Evolutionary conservation across 2,113 vertebrate genomes (phyloP).

Genomic region (Xerus inauris): DNA sequence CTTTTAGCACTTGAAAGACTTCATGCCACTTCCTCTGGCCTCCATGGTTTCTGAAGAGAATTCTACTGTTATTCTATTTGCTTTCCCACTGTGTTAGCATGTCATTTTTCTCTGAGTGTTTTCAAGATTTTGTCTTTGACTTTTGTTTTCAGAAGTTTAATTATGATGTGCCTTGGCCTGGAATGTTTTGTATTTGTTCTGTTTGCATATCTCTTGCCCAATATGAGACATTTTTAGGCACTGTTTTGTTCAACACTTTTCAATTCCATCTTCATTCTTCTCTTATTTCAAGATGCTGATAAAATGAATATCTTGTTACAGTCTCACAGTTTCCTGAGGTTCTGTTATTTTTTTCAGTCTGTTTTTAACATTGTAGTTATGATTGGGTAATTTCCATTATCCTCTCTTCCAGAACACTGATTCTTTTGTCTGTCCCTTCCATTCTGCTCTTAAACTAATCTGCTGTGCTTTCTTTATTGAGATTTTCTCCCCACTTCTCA

Average conservation of each 20-base stretch:
- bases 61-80: neutral
- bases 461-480: neutral
- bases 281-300: neutral
- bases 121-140: neutral
- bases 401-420: neutral
- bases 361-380: neutral
- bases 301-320: neutral
- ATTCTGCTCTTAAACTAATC: neutral
- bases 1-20: neutral
- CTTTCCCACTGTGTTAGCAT: neutral
- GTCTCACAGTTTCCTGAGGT: neutral
- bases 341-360: neutral
- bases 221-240: neutral
- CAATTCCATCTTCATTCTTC: neutral
- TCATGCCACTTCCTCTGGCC: neutral
- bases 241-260: neutral
- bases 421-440: neutral
- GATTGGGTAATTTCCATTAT: neutral
- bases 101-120: neutral
- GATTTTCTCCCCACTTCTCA: neutral
- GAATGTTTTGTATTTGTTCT: neutral
- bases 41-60: neutral
- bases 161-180: neutral
- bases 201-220: too few relatives aligned
- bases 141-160: conserved; percentile 30